phyloP scores from a whole-genome alignment of 2,888 invertebrate genomes.

The Drosophila silvestris region DNA sequence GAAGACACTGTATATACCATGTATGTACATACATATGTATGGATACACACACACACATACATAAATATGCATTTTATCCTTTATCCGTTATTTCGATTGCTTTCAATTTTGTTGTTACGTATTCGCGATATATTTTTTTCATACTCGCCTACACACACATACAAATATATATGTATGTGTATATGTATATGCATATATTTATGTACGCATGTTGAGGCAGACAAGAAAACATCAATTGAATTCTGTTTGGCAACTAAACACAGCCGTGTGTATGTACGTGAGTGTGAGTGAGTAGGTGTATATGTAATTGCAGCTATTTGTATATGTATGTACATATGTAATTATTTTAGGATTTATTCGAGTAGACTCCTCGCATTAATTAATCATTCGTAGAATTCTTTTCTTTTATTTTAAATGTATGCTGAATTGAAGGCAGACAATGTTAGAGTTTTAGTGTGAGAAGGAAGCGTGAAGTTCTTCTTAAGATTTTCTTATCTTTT shows the following conservation, averaged over 20 bases:
- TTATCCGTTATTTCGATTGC: slow-evolving; percentile 21
- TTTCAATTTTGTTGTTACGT: slow-evolving; percentile 45
- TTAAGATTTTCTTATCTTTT: neutral
- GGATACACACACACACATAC: slow-evolving; percentile 2
- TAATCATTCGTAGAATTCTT: neutral
- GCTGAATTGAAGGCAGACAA: neutral
- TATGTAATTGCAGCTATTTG: neutral
- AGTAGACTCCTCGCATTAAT: neutral
- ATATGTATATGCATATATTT: slow-evolving; percentile 1
- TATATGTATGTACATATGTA: neutral
- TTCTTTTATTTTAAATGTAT: neutral
- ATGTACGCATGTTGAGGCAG: slow-evolving; percentile 42
- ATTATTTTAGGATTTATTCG: neutral
- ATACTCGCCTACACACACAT: slow-evolving; percentile 18
- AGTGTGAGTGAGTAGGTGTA: neutral
- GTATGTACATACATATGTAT: neutral
- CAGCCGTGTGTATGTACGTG: slow-evolving; percentile 1
- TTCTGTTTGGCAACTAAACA: slow-evolving; percentile 55
- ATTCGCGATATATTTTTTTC: slow-evolving; percentile 16
- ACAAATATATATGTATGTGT: neutral
- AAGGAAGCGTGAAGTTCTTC: neutral
- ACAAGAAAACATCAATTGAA: slow-evolving; percentile 55
- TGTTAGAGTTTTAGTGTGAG: neutral
- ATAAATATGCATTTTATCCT: slow-evolving; percentile 4
- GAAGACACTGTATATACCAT: too few relatives aligned